A percentile compares a stretch with the other conserved stretches of the same genome.
Evolutionary conservation across 2,888 invertebrate species (phyloP).

Genomic region (Clistopyga incitator): DNA sequence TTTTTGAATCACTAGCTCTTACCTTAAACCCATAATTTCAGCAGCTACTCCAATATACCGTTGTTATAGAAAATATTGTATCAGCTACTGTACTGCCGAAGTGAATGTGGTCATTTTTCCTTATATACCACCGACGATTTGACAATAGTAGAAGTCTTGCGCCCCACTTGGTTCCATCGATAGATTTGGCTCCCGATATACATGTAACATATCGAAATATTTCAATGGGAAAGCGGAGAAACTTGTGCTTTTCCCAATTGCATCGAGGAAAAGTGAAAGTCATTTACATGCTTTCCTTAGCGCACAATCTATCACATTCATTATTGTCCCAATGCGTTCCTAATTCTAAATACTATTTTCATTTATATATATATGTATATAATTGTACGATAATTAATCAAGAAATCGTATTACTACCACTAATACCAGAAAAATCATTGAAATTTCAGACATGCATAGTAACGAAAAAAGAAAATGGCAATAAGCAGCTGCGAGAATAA

Average conservation of each 20-base stretch:
- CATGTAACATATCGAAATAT: background rate
- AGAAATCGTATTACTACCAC: too few species aligned
- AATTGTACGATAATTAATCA: too few species aligned
- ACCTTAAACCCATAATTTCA: constrained; percentile 11
- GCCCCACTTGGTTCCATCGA: constrained; percentile 4
- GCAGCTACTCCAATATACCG: too few species aligned
- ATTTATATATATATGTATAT: too few species aligned
- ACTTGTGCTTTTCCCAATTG: constrained; percentile 12
- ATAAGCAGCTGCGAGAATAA: background rate
- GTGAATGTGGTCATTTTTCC: constrained; percentile 12
- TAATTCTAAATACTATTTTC: background rate
- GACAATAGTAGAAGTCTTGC: background rate
- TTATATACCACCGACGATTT: constrained; percentile 16
- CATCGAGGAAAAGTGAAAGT: constrained; percentile 22
- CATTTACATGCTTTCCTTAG: background rate
- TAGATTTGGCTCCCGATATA: constrained; percentile 1
- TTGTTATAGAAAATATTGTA: background rate
- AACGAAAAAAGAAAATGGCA: too few species aligned
- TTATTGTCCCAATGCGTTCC: background rate
- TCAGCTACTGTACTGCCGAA: background rate
- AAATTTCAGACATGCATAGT: too few species aligned
- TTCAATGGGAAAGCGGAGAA: background rate
- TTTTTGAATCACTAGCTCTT: background rate
- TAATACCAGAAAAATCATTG: too few species aligned
- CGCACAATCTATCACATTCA: background rate